phyloP scores from a whole-genome alignment of 2,113 vertebrate genomes.

The Vombatus ursinus region DNA sequence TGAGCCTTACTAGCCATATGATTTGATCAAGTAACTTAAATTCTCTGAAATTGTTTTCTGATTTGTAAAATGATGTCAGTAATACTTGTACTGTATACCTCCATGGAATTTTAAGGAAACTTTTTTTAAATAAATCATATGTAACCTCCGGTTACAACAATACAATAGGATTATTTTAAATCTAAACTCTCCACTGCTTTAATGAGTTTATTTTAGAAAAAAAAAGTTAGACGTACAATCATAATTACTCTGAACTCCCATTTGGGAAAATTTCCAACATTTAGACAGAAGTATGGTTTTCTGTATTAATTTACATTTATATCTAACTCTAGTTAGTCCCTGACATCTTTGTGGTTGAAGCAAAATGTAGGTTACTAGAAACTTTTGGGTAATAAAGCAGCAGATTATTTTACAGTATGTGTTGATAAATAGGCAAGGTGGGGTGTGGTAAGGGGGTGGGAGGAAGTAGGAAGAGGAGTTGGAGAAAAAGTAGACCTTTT shows the following conservation, averaged over 20 bases:
- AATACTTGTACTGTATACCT: not conserved
- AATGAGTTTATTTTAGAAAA: not conserved
- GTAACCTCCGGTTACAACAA: not conserved
- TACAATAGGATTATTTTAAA: not conserved
- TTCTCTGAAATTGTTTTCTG: not conserved
- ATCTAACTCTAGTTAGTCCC: not conserved
- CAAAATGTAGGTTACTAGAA: not conserved
- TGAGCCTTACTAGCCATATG: not conserved
- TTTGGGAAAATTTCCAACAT: not conserved
- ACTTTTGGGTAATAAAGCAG: not conserved
- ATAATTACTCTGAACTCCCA: not conserved
- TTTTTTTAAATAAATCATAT: not conserved
- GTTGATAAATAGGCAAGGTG: not conserved
- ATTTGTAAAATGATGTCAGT: not conserved
- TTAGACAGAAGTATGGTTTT: not conserved
- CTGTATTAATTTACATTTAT: no score
- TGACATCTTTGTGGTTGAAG: not conserved
- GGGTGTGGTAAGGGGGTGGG: not conserved
- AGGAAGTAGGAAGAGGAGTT: not conserved
- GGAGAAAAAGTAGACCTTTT: no score
- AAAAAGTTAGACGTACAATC: not conserved
- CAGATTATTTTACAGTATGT: not conserved
- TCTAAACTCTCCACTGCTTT: not conserved
- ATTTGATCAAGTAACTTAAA: not conserved
- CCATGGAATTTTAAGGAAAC: not conserved